A percentile compares a stretch with the other conserved stretches of the same genome.
Conservation (phyloP, 2,113 vertebrate species). For the Syngnathus scovelli region DNA sequence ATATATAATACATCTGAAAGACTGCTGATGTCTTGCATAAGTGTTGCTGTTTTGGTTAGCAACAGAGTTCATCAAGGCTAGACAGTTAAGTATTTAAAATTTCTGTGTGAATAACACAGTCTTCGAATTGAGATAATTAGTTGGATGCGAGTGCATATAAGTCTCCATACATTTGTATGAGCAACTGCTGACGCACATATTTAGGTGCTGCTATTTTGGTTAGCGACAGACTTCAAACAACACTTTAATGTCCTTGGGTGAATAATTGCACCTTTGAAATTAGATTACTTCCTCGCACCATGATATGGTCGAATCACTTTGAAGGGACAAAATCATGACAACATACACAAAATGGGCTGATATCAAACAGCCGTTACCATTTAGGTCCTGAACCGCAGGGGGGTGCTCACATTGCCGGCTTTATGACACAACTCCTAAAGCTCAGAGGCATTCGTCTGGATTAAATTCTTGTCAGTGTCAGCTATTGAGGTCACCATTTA, state of each 20-base stretch:
- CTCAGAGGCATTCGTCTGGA: constrained; percentile 33
- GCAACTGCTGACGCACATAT: no score
- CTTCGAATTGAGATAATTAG: no score
- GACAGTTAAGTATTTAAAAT: not conserved
- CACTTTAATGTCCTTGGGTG: no score
- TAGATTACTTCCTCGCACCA: no score
- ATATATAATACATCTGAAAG: not conserved
- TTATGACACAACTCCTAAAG: constrained; percentile 41
- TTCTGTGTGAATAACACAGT: no score
- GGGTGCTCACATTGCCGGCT: constrained; percentile 35
- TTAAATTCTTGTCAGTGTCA: constrained; percentile 33
- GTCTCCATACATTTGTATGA: no score
- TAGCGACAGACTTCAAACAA: no score
- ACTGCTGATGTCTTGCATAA: not conserved
- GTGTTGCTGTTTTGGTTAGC: not conserved
- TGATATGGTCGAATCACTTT: no score
- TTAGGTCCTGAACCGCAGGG: constrained; percentile 24
- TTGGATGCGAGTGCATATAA: no score
- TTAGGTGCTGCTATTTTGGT: no score
- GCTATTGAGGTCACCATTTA: constrained; percentile 50
- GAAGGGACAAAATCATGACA: not conserved
- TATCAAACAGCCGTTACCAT: not conserved
- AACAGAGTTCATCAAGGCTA: not conserved
- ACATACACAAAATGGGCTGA: not conserved
- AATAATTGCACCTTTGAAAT: no score